Evolutionary conservation across 2,113 vertebrate genomes (phyloP).

Genomic region (Tragelaphus imberbis): DNA sequence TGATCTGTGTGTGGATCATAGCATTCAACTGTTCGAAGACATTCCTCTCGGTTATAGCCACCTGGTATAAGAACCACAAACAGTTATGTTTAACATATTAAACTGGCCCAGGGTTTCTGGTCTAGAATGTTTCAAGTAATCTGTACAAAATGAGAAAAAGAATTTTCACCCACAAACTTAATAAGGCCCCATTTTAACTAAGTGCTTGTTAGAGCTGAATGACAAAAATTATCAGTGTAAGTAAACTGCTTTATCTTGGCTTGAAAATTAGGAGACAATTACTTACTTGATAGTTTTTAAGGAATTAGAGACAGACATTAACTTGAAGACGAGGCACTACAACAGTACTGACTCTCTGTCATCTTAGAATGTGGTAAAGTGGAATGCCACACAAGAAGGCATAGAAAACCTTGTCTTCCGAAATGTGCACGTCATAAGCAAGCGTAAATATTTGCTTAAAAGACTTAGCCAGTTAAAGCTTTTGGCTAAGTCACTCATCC

Average conservation of each 20-base stretch:
- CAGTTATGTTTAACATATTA: background rate
- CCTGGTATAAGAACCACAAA: conserved; percentile 77
- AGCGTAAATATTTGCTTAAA: background rate
- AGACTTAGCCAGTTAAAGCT: background rate
- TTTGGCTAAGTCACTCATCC: background rate
- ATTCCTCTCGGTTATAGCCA: conserved; percentile 98
- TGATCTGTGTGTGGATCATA: conserved; percentile 90
- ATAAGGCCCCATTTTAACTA: background rate
- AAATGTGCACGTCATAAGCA: background rate
- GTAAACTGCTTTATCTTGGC: background rate
- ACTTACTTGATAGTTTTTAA: background rate
- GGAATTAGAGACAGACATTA: background rate
- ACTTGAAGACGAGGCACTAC: background rate
- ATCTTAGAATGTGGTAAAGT: background rate
- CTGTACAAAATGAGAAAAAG: background rate
- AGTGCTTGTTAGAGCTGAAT: background rate
- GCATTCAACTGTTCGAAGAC: conserved; percentile 96
- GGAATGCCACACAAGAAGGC: background rate
- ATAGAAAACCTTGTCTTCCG: background rate
- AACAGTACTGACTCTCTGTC: background rate
- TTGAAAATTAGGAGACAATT: background rate
- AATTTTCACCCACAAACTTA: background rate
- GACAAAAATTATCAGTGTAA: background rate
- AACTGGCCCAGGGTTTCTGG: background rate
- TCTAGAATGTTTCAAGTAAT: background rate